These are phyloP conservation scores for Drosophila ambigua DNA, from an alignment of 1,140 invertebrate species.

Conservation along the genomic window DNA sequence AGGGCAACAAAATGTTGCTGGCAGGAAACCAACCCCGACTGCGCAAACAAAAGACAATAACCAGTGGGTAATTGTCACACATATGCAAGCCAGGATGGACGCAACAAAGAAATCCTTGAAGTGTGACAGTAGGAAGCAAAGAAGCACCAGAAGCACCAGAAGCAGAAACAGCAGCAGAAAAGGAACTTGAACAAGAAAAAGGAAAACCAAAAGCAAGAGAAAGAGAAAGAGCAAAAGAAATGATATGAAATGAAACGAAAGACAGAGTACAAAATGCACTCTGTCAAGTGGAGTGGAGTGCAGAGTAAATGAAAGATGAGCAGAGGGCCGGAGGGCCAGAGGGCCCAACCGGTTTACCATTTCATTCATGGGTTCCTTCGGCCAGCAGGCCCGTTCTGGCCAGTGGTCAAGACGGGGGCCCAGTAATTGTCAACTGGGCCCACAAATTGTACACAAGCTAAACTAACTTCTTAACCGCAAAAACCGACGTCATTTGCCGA, in stretches of 20 bases:
- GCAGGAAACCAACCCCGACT: constrained; percentile 47
- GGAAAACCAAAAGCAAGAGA: background rate
- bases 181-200: background rate
- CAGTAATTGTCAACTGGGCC: constrained; percentile 61
- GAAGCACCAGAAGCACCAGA: constrained; percentile 32
- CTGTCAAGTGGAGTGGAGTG: constrained; percentile 61
- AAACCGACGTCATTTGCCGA: constrained; percentile 57
- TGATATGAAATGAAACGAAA: constrained; percentile 3
- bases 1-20: constrained; percentile 1
- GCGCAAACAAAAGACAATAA: constrained; percentile 41
- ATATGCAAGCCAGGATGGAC: constrained; percentile 65
- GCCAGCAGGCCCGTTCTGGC: constrained; percentile 28
- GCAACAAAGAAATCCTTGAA: constrained; percentile 81
- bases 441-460: constrained; percentile 80
- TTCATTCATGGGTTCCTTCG: constrained; percentile 70
- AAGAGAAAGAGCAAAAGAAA: constrained; percentile 5
- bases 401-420: constrained; percentile 33
- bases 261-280: constrained; percentile 30
- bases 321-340: constrained; percentile 16
- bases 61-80: constrained; percentile 72
- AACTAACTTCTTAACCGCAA: constrained; percentile 79
- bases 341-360: constrained; percentile 70
- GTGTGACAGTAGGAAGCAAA: constrained; percentile 78
- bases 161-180: constrained; percentile 11
- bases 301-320: constrained; percentile 79